These are phyloP conservation scores for Phrynocephalus guinanensis DNA, from an alignment of 2,797 vertebrate genomes.

Conservation along the genomic window DNA sequence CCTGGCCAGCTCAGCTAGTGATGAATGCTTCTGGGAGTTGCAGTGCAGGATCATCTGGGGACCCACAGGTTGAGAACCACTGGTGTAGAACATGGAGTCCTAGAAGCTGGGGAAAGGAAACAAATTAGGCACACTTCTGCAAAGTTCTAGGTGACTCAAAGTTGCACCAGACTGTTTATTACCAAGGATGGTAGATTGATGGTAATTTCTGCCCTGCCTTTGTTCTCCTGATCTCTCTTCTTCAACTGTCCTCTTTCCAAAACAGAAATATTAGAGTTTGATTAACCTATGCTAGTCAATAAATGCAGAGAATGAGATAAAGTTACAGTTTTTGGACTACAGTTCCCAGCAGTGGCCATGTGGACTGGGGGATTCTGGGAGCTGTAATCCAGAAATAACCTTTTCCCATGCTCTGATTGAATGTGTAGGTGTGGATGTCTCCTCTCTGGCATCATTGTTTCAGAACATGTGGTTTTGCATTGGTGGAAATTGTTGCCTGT, in stretches of 20 bases:
- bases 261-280: background rate
- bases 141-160: background rate
- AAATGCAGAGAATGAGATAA: no score
- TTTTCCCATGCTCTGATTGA: no score
- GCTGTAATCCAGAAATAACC: no score
- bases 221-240: background rate
- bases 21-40: no score
- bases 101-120: background rate
- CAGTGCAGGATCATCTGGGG: no score
- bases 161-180: background rate
- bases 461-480: background rate
- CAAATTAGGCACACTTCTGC: background rate
- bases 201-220: background rate
- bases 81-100: background rate
- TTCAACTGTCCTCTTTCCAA: background rate
- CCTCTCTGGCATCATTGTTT: background rate
- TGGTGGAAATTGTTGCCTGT: background rate
- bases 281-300: background rate
- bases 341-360: no score
- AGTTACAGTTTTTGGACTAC: no score
- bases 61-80: no score
- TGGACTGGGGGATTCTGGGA: no score
- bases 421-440: background rate
- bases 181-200: no score
- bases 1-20: no score